Evolutionary conservation across 2,888 invertebrate species (phyloP).

Genomic region (Gerosis bhagava): DNA sequence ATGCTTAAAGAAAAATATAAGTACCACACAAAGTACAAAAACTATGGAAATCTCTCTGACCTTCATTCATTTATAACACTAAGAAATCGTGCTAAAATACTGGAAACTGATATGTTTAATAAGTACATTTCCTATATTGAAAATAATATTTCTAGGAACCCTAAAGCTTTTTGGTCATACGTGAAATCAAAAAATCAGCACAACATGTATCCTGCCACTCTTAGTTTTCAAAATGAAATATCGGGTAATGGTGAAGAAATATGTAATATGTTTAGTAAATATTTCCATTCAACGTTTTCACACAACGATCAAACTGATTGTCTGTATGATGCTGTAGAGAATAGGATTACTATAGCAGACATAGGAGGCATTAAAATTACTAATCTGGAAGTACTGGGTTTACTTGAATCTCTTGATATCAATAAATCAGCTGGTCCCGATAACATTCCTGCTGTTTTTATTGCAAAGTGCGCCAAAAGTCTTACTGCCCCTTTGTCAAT

Average conservation of each 20-base stretch:
- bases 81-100: neutral
- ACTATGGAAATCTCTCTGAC: constrained; percentile 16
- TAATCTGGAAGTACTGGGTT: neutral
- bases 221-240: neutral
- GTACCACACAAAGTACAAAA: constrained; percentile 18
- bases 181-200: constrained; percentile 8
- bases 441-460: neutral
- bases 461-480: neutral
- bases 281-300: constrained; percentile 5
- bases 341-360: no score
- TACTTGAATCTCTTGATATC: neutral
- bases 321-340: no score
- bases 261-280: constrained; percentile 7
- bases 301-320: no score
- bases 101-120: constrained; percentile 1
- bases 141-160: constrained; percentile 5
- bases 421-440: constrained; percentile 12
- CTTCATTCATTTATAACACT: neutral
- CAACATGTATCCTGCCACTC: neutral
- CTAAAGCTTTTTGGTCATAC: constrained; percentile 11
- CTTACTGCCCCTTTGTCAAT: neutral
- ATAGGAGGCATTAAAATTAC: neutral
- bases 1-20: constrained; percentile 22
- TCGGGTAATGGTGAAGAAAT: constrained; percentile 4
- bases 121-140: neutral